phyloP scores from a whole-genome alignment of 2,888 invertebrate genomes.

The Stenichneumon culpator region DNA sequence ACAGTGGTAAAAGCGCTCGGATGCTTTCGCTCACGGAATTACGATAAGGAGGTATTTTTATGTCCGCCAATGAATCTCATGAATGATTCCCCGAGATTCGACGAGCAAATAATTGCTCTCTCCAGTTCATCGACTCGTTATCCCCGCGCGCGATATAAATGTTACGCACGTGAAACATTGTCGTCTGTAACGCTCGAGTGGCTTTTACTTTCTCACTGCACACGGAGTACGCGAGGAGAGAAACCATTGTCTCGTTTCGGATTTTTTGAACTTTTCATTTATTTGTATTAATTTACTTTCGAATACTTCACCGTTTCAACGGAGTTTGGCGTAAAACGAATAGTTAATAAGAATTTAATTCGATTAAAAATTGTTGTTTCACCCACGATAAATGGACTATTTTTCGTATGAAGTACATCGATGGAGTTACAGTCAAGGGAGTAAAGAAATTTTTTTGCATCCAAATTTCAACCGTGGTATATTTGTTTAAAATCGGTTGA shows the following conservation, averaged over 20 bases:
- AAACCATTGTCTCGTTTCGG: too few relatives aligned
- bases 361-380: too few relatives aligned
- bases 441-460: neutral
- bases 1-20: neutral
- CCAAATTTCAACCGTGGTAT: neutral
- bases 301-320: too few relatives aligned
- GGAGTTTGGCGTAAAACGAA: too few relatives aligned
- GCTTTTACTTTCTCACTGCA: neutral
- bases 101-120: constrained; percentile 8
- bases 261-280: too few relatives aligned
- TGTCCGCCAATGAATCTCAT: neutral
- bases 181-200: neutral
- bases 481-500: neutral
- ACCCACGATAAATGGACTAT: neutral
- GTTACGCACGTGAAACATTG: neutral
- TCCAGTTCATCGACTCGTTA: constrained; percentile 1
- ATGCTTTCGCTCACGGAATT: neutral
- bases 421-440: neutral
- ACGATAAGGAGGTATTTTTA: neutral
- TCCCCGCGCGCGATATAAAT: neutral
- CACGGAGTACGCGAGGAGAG: too few relatives aligned
- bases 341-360: too few relatives aligned
- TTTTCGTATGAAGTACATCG: neutral
- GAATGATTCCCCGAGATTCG: neutral
- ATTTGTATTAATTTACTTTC: too few relatives aligned